These are phyloP conservation scores for Carapus acus DNA, from an alignment of 2,797 vertebrate species.

Conservation along the genomic window DNA sequence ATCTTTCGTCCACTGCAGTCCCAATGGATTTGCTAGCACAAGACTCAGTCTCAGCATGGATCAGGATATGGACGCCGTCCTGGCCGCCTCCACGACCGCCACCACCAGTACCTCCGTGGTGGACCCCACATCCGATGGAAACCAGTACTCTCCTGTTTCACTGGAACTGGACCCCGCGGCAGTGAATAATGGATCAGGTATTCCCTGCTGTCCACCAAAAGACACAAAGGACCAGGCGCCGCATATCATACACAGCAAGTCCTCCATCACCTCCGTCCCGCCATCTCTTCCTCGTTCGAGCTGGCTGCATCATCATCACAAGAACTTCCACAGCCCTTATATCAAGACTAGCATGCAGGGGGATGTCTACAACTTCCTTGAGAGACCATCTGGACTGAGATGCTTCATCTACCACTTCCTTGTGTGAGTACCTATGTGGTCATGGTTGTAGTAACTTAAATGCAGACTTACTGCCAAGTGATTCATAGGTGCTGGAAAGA, in stretches of 20 bases:
- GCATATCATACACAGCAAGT: constrained; percentile 52
- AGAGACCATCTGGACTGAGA: constrained; percentile 83
- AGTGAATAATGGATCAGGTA: constrained; percentile 74
- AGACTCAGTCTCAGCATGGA: constrained; percentile 45
- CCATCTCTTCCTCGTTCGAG: constrained; percentile 59
- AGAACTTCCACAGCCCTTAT: constrained; percentile 73
- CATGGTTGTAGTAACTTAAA: constrained; percentile 6
- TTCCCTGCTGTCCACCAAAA: constrained; percentile 49
- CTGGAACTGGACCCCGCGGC: constrained; percentile 65
- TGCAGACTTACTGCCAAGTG: constrained; percentile 11
- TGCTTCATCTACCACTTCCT: constrained; percentile 90
- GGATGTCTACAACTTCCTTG: constrained; percentile 90
- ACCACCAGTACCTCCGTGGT: constrained; percentile 36
- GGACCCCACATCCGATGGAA: constrained; percentile 40
- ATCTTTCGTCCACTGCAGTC: constrained; percentile 49
- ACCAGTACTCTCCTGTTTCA: constrained; percentile 76
- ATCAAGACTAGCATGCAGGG: constrained; percentile 85
- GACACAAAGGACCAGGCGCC: constrained; percentile 62
- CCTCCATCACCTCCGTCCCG: constrained; percentile 45
- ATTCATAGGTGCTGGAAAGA: constrained; percentile 7
- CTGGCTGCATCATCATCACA: constrained; percentile 59
- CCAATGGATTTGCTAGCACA: constrained; percentile 62
- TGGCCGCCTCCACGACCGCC: constrained; percentile 31
- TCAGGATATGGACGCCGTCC: constrained; percentile 45
- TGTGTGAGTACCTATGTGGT: constrained; percentile 78